Base-by-base conservation (phyloP, 2,888 invertebrate species). In the Drosophila birchii region DNA sequence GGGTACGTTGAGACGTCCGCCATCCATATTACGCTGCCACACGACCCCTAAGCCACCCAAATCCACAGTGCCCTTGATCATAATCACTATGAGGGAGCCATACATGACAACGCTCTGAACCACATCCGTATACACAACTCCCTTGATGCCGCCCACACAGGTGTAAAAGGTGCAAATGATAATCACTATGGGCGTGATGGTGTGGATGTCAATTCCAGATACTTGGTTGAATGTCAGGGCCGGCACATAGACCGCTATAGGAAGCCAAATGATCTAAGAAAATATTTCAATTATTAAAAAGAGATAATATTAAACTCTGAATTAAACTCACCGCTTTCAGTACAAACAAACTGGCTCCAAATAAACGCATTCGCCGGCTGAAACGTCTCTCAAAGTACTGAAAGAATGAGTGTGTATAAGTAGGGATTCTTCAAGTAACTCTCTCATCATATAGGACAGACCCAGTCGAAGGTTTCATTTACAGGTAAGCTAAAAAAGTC, bases 121-220 rank as follows among this genome's bases (percentile, higher is more conserved):
- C 6, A 96, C 96, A 87, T 96, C 96, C 0, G 96, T 96, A 95
- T 96, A 96, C 32, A 96, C 96, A 0, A 96, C 96, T 18, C 96
- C 96, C 92, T 95, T 95, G 53, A 96, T 93, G 72, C 96, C 96
- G 80, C 96, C 96, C 95, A 78, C 97, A 59, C 97, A 96, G 1
- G 98, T 98, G 92, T 98, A 98, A 92, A 98, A 97, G 79, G 97
- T 98, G 93, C 96, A 79, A 95, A 92, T 91, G 26, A 95, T 92
- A 90, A 97, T 97, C 5, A 97, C 96, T 34, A 96, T 94, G 0
- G 97, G 95, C 0, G 97, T 96, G 5, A 97, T 95, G 23, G 96
- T 93, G 91, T 97, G 97, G 18, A 97, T 94, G 77, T 96, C 95
- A 12, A 97, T 94, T 45, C 97, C 97, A 69, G 89, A 90, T 26